Percentiles rank a stretch among this genome's conserved stretches.
Conservation (phyloP, 2,888 invertebrate genomes). For the Hydriomena furcata region DNA sequence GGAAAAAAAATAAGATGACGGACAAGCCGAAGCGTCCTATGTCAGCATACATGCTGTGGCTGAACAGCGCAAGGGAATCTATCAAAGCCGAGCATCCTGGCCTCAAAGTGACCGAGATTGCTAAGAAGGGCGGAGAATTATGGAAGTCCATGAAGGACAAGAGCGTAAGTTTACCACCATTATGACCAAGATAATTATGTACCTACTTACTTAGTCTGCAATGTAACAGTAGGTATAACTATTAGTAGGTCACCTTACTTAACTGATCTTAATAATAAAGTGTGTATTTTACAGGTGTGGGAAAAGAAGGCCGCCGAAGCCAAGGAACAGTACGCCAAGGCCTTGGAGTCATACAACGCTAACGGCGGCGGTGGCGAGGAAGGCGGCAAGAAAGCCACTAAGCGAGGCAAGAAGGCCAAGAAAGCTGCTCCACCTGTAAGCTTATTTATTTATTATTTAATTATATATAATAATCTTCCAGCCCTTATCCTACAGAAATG, state of each 20-base stretch:
- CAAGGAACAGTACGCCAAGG: conserved; percentile 94
- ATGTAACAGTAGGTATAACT: too few species aligned
- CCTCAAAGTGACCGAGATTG: conserved; percentile 95
- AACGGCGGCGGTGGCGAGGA: conserved; percentile 87
- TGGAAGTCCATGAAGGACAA: conserved; percentile 96
- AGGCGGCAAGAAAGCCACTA: conserved; percentile 80
- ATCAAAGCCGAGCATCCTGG: conserved; percentile 97
- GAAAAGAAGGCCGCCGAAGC: conserved; percentile 94
- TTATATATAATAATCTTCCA: too few species aligned
- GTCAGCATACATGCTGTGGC: conserved; percentile 97
- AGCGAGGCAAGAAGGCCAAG: conserved; percentile 83
- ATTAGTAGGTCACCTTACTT: too few species aligned
- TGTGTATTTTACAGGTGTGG: conserved; percentile 87
- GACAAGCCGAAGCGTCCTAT: conserved; percentile 97
- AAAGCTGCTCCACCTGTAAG: conserved; percentile 74
- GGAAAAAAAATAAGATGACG: conserved; percentile 88
- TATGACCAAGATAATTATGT: too few species aligned
- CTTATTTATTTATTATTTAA: conserved; percentile 17
- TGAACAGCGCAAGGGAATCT: conserved; percentile 93
- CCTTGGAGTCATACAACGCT: conserved; percentile 95
- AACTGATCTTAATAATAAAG: conserved; percentile 16
- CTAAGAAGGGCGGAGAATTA: conserved; percentile 97
- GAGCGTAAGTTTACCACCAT: conserved; percentile 87
- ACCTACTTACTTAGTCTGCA: too few species aligned
- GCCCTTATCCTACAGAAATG: too few species aligned